These are phyloP conservation scores for Gisinianus flammeolus DNA, from an alignment of 2,888 invertebrate species.

Conservation along the genomic window DNA sequence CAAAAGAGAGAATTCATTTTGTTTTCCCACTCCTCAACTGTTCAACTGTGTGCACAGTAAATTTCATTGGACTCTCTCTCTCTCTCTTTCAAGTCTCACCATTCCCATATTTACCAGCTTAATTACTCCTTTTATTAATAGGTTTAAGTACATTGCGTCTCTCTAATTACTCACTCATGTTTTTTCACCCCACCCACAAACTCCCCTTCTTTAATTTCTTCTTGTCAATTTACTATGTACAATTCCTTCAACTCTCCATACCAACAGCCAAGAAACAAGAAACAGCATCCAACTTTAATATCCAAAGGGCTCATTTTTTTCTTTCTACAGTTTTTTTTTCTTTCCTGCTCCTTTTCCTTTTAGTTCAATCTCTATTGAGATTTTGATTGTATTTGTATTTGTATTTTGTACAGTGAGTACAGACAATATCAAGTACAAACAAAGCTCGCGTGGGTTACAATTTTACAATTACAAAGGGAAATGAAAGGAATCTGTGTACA, in stretches of 20 bases:
- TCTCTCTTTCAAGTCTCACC: constrained; percentile 15
- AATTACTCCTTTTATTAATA: constrained; percentile 34
- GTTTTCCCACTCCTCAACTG: not conserved
- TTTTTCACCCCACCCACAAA: not conserved
- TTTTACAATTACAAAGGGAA: not conserved
- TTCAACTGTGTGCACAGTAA: constrained; percentile 11
- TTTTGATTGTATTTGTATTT: no score
- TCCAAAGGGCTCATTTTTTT: no score
- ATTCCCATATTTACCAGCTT: constrained; percentile 34
- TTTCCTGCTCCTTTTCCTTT: no score
- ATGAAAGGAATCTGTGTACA: no score
- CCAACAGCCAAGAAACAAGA: not conserved
- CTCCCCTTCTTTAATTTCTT: not conserved
- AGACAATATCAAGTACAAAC: no score
- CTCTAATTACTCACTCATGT: constrained; percentile 35
- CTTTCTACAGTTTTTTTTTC: no score
- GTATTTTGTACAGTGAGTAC: no score
- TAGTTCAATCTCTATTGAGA: no score
- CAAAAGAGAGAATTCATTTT: constrained; percentile 26
- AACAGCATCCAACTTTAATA: not conserved
- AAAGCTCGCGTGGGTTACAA: not conserved
- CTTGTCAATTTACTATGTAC: constrained; percentile 21
- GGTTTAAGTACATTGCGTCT: constrained; percentile 30
- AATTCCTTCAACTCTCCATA: constrained; percentile 10
- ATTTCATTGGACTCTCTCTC: constrained; percentile 3